phyloP scores from a whole-genome alignment of 2,888 invertebrate species.

The Acleris literana region DNA sequence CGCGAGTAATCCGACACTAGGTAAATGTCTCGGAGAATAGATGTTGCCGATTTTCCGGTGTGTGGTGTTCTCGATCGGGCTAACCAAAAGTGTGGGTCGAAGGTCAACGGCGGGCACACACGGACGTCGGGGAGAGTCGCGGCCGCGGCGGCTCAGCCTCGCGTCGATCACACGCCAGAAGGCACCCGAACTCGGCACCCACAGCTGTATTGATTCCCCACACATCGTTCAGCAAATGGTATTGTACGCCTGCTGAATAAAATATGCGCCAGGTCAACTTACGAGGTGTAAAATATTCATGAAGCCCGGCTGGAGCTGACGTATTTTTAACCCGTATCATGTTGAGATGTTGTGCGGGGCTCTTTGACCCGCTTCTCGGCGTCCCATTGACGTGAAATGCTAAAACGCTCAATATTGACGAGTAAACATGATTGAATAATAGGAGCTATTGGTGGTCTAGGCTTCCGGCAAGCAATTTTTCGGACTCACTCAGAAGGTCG shows the following conservation, averaged over 20 bases:
- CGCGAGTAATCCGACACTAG: background rate
- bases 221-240: background rate
- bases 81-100: constrained; percentile 7
- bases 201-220: background rate
- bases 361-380: background rate
- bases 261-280: background rate
- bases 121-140: background rate
- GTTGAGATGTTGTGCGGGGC: background rate
- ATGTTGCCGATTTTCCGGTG: constrained; percentile 11
- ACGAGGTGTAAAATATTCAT: constrained; percentile 1
- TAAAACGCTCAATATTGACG: background rate
- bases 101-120: background rate
- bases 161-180: background rate
- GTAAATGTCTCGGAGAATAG: constrained; percentile 6
- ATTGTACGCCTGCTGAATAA: background rate
- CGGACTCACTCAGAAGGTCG: too few relatives aligned
- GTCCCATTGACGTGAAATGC: background rate
- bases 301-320: background rate
- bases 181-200: background rate
- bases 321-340: constrained; percentile 1
- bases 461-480: too few relatives aligned
- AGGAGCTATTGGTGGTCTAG: too few relatives aligned
- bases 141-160: background rate
- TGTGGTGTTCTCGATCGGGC: background rate
- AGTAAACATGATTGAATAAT: too few relatives aligned